Evolutionary conservation across 2,113 vertebrate genomes (phyloP).

Genomic region (Pangasianodon gigas): DNA sequence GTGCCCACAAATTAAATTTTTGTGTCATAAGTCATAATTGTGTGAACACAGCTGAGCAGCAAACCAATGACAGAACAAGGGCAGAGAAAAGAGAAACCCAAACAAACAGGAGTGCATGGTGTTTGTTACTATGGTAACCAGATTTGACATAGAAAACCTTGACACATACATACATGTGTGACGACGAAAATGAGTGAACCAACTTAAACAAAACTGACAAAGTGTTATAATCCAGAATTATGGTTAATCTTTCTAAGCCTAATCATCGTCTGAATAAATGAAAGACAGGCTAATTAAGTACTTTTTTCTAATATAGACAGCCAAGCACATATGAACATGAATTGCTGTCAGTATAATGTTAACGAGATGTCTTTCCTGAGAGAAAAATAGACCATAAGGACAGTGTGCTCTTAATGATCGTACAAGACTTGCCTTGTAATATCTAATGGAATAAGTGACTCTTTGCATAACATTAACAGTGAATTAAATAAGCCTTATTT

Average conservation of each 20-base stretch:
- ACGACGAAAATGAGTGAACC: not conserved
- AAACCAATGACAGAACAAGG: not conserved
- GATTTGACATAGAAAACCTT: not conserved
- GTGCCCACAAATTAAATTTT: not conserved
- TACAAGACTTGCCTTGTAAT: constrained; percentile 6
- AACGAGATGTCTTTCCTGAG: constrained; percentile 56
- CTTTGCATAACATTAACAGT: not conserved
- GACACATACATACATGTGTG: no score
- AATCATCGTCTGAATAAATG: no score
- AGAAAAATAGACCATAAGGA: constrained; percentile 37
- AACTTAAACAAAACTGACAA: not conserved
- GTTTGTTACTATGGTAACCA: not conserved
- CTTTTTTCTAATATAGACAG: not conserved
- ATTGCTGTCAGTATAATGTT: constrained; percentile 68
- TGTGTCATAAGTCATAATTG: no score
- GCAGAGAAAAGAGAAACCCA: not conserved
- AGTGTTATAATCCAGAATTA: not conserved
- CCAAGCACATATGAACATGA: not conserved
- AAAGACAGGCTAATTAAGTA: not conserved
- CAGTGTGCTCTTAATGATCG: constrained; percentile 3
- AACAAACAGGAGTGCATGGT: not conserved
- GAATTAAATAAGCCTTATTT: constrained; percentile 21
- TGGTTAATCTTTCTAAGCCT: not conserved
- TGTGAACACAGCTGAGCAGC: not conserved
- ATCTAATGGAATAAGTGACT: not conserved